A percentile compares a stretch with the other conserved stretches of the same genome.
These are phyloP conservation scores for Ptilonorhynchus violaceus DNA, from an alignment of 2,113 vertebrate genomes.

Conservation along the genomic window DNA sequence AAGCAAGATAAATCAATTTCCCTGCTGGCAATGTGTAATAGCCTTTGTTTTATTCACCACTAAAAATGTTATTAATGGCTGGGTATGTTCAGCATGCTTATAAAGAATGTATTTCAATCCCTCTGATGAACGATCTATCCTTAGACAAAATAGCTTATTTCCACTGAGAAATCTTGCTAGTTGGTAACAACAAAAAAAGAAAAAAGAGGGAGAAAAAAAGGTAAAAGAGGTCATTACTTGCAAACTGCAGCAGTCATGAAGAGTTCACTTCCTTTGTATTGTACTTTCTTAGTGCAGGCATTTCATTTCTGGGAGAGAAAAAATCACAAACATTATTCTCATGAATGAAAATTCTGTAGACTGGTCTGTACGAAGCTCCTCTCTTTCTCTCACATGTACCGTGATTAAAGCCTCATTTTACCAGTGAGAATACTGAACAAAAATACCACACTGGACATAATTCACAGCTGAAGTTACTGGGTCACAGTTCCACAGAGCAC, in stretches of 20 bases:
- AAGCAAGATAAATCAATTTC: constrained; percentile 44
- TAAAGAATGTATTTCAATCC: constrained; percentile 18
- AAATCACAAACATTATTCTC: neutral
- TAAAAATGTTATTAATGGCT: constrained; percentile 21
- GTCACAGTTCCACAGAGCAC: neutral
- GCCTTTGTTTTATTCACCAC: constrained; percentile 29
- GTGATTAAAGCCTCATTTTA: neutral
- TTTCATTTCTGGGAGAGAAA: neutral
- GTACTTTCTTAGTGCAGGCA: neutral
- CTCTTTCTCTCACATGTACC: neutral
- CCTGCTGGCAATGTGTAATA: neutral
- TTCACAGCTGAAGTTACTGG: neutral
- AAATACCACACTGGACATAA: neutral
- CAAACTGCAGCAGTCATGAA: neutral
- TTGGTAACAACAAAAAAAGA: neutral
- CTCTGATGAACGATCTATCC: neutral
- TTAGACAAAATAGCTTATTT: constrained; percentile 11
- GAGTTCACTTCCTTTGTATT: neutral
- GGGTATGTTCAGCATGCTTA: neutral
- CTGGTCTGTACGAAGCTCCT: neutral
- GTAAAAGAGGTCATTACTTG: neutral
- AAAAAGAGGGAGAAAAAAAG: neutral
- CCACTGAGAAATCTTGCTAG: neutral
- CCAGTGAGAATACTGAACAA: neutral
- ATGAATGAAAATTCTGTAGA: constrained; percentile 1